Base-by-base conservation (phyloP, 2,888 invertebrate genomes). In the Galeruca laticollis region DNA sequence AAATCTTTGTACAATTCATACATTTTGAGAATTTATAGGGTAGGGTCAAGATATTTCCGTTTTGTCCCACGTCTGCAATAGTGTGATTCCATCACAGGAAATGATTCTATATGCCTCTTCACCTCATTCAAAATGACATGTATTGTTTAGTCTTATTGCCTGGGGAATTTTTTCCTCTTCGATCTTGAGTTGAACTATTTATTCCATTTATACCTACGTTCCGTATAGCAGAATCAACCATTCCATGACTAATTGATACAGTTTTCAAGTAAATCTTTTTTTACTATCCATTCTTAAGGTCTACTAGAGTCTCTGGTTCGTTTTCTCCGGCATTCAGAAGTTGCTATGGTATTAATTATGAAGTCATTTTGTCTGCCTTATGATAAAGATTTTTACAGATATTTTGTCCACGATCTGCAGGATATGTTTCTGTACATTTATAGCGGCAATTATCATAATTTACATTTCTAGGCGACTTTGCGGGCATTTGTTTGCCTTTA, bases 371-470 rank as follows among this genome's bases (percentile, higher is more conserved):
- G 15, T 51, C 51, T 51, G 49, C 15, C 49, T n/a, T 49, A 49
- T 11, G 49, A 49, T 49, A 49, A 15, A 49, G n/a, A n/a, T n/a
- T n/a, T 49, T 65, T 57, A 43, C 65, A 65, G n/a, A 65, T 26
- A 21, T 40, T 31, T 59, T 65, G 57, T 59, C 65, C 1, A 59
- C 43, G 40, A 56, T 65, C 56, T 56, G 33, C 65, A 65, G 65
- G 21, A 57, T 56, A 65, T 10, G 10, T 26, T 54, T 57, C 20
- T 56, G 65, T 65, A 54, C 65, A 56, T 65, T n/a, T n/a, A n/a
- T n/a, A n/a, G n/a, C n/a, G n/a, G n/a, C n/a, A n/a, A n/a, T n/a
- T n/a, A n/a, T n/a, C n/a, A n/a, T n/a, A n/a, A n/a, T n/a, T n/a
- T n/a, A n/a, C n/a, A n/a, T n/a, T n/a, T n/a, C n/a, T n/a, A n/a